Evolutionary conservation across 2,113 vertebrate genomes (phyloP).

Genomic region (Cranoglanis bouderius): DNA sequence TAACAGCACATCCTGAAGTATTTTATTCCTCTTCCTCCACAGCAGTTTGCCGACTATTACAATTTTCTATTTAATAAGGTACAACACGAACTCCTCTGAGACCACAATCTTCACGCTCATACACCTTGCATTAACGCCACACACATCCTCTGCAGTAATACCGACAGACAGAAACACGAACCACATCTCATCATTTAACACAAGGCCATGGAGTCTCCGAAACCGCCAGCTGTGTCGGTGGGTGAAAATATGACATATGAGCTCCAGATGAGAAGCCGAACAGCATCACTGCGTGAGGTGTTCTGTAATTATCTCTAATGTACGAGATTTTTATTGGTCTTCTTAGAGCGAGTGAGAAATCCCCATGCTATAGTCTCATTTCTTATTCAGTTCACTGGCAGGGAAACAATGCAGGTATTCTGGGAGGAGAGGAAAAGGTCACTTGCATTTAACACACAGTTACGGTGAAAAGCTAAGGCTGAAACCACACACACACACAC

Average conservation of each 20-base stretch:
- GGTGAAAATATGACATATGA: not conserved
- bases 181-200: not conserved
- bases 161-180: not conserved
- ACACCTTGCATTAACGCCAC: not conserved
- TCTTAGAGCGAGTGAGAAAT: not conserved
- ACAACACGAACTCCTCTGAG: not conserved
- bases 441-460: constrained; percentile 6
- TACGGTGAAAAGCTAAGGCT: not conserved
- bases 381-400: not conserved
- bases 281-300: not conserved
- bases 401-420: constrained; percentile 22
- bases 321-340: not conserved
- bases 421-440: constrained; percentile 16
- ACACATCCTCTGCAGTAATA: not conserved
- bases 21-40: not conserved
- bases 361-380: not conserved
- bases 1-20: not conserved
- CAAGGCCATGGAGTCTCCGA: not conserved
- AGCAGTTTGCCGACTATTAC: not conserved
- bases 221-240: not conserved
- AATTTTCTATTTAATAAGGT: not conserved
- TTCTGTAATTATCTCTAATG: not conserved
- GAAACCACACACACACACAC: not conserved
- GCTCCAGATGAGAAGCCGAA: not conserved
- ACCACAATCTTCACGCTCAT: not conserved